A percentile compares a stretch with the other conserved stretches of the same genome.
Evolutionary conservation across 2,797 vertebrate genomes (phyloP).

Genomic region (Glossophaga mutica): DNA sequence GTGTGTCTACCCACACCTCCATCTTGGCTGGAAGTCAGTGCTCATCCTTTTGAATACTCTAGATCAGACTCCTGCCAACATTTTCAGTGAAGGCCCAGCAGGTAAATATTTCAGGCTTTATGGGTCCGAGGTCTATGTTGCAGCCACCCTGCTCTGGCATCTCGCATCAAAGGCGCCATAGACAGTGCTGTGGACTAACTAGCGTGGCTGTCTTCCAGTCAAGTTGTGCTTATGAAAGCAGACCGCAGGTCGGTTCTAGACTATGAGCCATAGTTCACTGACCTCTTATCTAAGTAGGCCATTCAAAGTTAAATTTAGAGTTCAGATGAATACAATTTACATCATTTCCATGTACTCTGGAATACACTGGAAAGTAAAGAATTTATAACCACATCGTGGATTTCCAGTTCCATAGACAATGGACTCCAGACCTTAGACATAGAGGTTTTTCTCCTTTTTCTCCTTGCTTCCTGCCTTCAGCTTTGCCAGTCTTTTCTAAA

Average conservation of each 20-base stretch:
- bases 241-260: background rate
- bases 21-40: background rate
- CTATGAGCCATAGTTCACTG: background rate
- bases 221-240: constrained; percentile 2
- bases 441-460: background rate
- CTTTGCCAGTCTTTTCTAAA: background rate
- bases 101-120: background rate
- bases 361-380: background rate
- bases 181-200: background rate
- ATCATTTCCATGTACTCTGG: background rate
- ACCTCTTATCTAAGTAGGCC: background rate
- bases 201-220: background rate
- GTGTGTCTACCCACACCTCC: no score
- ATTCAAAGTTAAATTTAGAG: background rate
- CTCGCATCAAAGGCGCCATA: background rate
- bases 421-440: background rate
- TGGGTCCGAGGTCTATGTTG: background rate
- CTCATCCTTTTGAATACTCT: background rate
- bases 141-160: background rate
- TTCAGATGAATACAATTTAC: background rate
- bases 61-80: background rate
- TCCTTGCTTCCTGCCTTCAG: background rate
- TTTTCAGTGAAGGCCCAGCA: background rate
- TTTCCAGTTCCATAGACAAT: background rate
- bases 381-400: background rate